Conservation (phyloP, 2,797 vertebrate genomes). For the Carapus acus region DNA sequence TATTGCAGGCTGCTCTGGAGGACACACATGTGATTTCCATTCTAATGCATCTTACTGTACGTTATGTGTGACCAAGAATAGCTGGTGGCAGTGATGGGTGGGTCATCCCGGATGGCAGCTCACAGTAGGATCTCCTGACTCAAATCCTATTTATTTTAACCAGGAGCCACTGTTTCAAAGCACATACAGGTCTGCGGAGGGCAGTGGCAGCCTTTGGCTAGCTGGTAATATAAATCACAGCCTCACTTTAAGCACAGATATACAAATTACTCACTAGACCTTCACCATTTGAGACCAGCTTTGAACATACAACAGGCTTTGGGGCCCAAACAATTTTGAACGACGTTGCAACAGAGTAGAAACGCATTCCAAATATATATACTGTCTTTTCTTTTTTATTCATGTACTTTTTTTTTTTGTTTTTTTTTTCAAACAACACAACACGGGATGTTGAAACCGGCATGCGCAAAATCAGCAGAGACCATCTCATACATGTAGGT, state of each 20-base stretch:
- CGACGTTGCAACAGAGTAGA: slow-evolving; percentile 74
- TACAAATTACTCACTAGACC: slow-evolving; percentile 74
- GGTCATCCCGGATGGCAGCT: slow-evolving; percentile 46
- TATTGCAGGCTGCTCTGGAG: slow-evolving; percentile 52
- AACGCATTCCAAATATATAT: slow-evolving; percentile 73
- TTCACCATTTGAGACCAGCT: slow-evolving; percentile 70
- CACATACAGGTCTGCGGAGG: slow-evolving; percentile 60
- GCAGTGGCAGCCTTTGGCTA: slow-evolving; percentile 68
- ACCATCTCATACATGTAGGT: slow-evolving; percentile 51
- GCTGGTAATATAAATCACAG: slow-evolving; percentile 69
- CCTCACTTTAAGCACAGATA: slow-evolving; percentile 73
- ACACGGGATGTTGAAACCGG: slow-evolving; percentile 77
- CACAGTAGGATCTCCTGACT: slow-evolving; percentile 35
- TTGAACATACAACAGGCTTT: slow-evolving; percentile 65
- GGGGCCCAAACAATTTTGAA: slow-evolving; percentile 71
- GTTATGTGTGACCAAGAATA: slow-evolving; percentile 40
- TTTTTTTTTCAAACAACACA: slow-evolving; percentile 68
- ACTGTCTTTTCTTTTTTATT: slow-evolving; percentile 38
- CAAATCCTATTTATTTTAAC: slow-evolving; percentile 39
- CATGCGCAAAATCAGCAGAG: slow-evolving; percentile 77
- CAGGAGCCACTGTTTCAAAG: slow-evolving; percentile 56
- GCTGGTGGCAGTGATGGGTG: slow-evolving; percentile 63
- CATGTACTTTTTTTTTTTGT: slow-evolving; percentile 34
- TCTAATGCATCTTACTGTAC: slow-evolving; percentile 56
- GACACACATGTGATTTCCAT: slow-evolving; percentile 58